A percentile compares a stretch with the other conserved stretches of the same genome.
These are phyloP conservation scores for Falco peregrinus DNA, from an alignment of 2,797 vertebrate genomes.

Conservation along the genomic window DNA sequence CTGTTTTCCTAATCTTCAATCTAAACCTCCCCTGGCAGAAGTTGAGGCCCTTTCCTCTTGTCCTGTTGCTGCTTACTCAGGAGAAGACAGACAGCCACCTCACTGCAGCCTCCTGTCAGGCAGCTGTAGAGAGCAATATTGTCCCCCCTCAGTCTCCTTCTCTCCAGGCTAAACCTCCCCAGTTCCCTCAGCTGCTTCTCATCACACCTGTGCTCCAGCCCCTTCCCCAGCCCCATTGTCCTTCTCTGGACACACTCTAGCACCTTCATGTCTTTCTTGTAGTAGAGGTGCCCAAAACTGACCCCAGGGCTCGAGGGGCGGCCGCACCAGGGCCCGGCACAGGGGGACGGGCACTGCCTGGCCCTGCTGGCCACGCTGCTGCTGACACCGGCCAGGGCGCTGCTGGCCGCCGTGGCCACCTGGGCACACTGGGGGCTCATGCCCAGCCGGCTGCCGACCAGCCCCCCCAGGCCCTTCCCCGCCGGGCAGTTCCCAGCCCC, in stretches of 20 bases:
- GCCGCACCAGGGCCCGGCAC: rapidly evolving
- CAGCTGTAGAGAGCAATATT: no score
- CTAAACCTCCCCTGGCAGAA: neutral
- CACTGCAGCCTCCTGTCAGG: neutral
- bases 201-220: no score
- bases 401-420: rapidly evolving
- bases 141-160: no score
- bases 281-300: neutral
- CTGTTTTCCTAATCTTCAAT: neutral
- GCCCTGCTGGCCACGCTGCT: rapidly evolving
- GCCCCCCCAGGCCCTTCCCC: rapidly evolving
- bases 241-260: neutral
- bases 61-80: neutral
- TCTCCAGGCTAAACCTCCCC: no score
- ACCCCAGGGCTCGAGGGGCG: rapidly evolving
- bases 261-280: no score
- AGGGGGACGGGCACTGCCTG: rapidly evolving
- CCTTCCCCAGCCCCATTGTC: neutral
- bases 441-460: neutral
- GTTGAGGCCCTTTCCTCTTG: no score
- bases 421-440: neutral
- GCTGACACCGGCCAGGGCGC: neutral
- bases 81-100: neutral
- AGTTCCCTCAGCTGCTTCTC: no score
- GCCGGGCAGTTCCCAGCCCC: neutral